A percentile compares a stretch with the other conserved stretches of the same genome.
Conservation (phyloP, 2,797 vertebrate species). For the Nyctalus aviator region DNA sequence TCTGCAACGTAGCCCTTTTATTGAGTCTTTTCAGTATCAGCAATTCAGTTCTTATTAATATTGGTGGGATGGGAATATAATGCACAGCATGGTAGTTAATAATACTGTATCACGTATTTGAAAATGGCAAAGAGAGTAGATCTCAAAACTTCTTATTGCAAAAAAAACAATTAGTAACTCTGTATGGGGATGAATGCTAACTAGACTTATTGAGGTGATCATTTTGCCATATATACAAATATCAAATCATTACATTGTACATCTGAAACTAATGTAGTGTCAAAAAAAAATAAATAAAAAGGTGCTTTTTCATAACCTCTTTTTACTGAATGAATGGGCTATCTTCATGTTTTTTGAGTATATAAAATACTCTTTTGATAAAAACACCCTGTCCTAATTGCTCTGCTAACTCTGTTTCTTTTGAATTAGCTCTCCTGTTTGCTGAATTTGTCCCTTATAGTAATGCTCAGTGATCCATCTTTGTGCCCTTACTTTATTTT, state of each 20-base stretch:
- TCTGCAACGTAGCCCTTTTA: neutral
- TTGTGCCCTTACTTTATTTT: neutral
- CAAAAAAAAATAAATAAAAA: neutral
- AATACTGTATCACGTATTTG: neutral
- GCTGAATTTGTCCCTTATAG: neutral
- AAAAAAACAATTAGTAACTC: neutral
- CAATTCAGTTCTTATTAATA: constrained; percentile 18
- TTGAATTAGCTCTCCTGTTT: neutral
- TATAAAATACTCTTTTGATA: neutral
- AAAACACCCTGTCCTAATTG: neutral
- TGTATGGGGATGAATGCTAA: neutral
- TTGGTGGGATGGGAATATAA: neutral
- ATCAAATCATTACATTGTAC: neutral
- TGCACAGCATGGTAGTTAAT: neutral
- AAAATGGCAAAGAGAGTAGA: neutral
- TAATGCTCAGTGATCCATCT: neutral
- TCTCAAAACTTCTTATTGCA: neutral
- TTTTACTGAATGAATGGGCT: neutral
- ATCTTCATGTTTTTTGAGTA: constrained; percentile 9
- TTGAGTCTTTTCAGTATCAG: neutral
- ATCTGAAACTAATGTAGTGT: neutral
- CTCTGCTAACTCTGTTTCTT: neutral
- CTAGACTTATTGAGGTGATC: neutral
- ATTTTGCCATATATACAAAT: neutral
- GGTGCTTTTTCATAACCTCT: neutral